Percentiles rank a stretch among this genome's conserved stretches.
These are phyloP conservation scores for Liolophura sinensis DNA, from an alignment of 1,140 invertebrate species.

Conservation along the genomic window DNA sequence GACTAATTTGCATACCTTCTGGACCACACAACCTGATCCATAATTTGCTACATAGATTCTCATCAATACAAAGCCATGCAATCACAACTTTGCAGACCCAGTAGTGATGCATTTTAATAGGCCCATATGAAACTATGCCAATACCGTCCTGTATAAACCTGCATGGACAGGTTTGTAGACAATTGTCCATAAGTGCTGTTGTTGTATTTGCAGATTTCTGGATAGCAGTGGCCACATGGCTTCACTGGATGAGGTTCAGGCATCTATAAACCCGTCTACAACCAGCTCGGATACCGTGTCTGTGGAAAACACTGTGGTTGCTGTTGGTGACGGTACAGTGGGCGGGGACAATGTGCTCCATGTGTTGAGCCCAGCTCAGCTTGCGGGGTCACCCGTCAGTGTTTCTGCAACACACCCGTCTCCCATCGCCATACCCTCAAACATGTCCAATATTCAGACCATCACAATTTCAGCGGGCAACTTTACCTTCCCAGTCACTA, in stretches of 20 bases:
- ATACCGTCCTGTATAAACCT: no score
- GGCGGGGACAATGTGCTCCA: constrained; percentile 45
- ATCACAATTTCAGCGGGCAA: constrained; percentile 38
- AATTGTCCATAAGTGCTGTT: not conserved
- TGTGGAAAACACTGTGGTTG: constrained; percentile 8
- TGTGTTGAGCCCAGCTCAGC: constrained; percentile 31
- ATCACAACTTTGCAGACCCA: no score
- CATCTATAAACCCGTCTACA: no score
- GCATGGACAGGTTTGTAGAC: no score
- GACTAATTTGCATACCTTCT: no score
- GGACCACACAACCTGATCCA: no score
- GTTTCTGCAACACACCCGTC: constrained; percentile 2
- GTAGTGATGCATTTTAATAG: no score
- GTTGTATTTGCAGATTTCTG: constrained; percentile 16
- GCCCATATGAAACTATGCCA: no score
- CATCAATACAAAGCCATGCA: no score
- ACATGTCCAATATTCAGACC: constrained; percentile 27
- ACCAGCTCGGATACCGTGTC: not conserved
- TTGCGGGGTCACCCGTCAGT: constrained; percentile 13
- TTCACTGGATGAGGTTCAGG: constrained; percentile 16
- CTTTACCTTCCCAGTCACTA: constrained; percentile 35
- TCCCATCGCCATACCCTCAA: not conserved
- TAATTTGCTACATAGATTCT: no score
- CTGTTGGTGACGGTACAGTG: constrained; percentile 10
- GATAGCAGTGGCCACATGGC: constrained; percentile 8